Percentiles rank a stretch among this genome's conserved stretches.
Conservation (phyloP, 2,113 vertebrate species). For the Scomber scombrus region DNA sequence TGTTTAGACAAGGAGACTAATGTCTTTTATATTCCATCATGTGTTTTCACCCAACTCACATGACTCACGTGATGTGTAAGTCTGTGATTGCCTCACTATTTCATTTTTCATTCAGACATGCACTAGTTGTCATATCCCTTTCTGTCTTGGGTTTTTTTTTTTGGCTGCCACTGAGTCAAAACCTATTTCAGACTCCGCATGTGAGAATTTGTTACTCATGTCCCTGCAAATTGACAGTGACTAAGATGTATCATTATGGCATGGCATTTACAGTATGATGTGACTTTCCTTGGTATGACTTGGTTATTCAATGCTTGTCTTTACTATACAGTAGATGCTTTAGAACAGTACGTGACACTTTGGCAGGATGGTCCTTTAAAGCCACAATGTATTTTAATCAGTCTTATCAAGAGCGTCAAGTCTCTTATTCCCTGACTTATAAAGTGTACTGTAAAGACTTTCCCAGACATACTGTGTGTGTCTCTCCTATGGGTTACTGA, state of each 20-base stretch:
- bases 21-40: conserved; percentile 1
- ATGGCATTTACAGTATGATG: conserved; percentile 45
- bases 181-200: conserved; percentile 5
- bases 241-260: conserved; percentile 28
- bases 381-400: conserved; percentile 34
- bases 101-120: conserved; percentile 13
- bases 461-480: conserved; percentile 13
- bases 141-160: conserved; percentile 17
- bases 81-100: not conserved
- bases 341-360: conserved; percentile 32
- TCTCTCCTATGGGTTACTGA: not conserved
- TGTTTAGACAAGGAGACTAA: conserved; percentile 14
- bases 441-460: not conserved
- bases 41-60: not conserved
- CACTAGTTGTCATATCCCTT: conserved; percentile 18
- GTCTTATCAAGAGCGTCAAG: conserved; percentile 31
- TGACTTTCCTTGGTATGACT: conserved; percentile 32
- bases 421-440: conserved; percentile 37
- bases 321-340: not conserved
- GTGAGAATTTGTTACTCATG: conserved; percentile 27
- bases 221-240: conserved; percentile 22
- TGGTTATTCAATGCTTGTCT: conserved; percentile 16
- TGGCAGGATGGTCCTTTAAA: conserved; percentile 41
- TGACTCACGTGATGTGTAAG: conserved; percentile 9
- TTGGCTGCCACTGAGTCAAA: conserved; percentile 36